A percentile compares a stretch with the other conserved stretches of the same genome.
These are phyloP conservation scores for Chaetorhynchus papuensis DNA, from an alignment of 2,113 vertebrate genomes.

Conservation along the genomic window DNA sequence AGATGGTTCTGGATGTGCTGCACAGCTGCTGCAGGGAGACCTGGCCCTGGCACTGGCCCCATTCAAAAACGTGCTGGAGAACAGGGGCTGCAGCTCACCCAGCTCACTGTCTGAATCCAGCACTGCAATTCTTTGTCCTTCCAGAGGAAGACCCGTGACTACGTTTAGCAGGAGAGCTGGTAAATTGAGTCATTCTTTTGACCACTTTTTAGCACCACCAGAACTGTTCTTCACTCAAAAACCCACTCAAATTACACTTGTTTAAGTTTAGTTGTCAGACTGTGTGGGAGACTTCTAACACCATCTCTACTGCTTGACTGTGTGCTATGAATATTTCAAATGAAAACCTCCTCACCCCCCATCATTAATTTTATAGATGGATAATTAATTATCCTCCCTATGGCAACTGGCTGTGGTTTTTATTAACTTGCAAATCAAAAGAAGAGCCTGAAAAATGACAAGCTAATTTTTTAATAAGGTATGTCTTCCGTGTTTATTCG, in stretches of 20 bases:
- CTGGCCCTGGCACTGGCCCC: neutral
- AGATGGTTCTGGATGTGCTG: neutral
- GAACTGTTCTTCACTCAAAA: neutral
- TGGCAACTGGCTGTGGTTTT: constrained; percentile 41
- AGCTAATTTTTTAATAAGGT: constrained; percentile 56
- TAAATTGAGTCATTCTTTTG: neutral
- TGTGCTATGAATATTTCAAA: neutral
- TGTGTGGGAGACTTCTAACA: neutral
- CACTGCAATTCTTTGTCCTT: fast-evolving
- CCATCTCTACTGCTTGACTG: neutral
- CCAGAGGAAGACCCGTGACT: neutral
- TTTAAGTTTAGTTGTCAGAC: neutral
- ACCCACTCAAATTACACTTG: neutral
- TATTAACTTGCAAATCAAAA: constrained; percentile 69
- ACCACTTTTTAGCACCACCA: neutral
- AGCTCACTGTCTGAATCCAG: neutral
- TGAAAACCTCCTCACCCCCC: neutral
- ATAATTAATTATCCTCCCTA: constrained; percentile 60
- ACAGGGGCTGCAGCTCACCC: neutral
- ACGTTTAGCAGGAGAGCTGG: neutral
- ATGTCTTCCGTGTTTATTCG: neutral
- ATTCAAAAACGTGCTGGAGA: neutral
- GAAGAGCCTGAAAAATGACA: constrained; percentile 46
- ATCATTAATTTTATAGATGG: constrained; percentile 44
- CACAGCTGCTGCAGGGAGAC: neutral